phyloP scores from a whole-genome alignment of 1,140 invertebrate genomes.

The Holotrichia oblita region DNA sequence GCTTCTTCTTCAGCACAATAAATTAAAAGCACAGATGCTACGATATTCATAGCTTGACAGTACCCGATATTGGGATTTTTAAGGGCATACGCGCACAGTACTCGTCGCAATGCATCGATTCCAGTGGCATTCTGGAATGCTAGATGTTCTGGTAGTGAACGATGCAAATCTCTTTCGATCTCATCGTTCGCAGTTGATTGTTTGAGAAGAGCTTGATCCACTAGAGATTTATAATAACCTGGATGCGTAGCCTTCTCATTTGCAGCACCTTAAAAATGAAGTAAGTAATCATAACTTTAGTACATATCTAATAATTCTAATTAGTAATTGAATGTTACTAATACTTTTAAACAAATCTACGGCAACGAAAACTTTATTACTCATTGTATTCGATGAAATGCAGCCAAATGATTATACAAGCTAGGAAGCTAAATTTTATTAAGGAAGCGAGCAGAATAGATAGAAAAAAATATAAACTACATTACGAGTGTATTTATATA shows the following conservation, averaged over 20 bases:
- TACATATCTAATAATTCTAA: too few relatives aligned
- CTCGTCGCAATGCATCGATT: slow-evolving; percentile 89
- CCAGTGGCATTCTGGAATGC: slow-evolving; percentile 91
- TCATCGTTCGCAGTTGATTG: slow-evolving; percentile 91
- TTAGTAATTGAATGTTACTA: too few relatives aligned
- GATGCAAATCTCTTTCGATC: slow-evolving; percentile 97
- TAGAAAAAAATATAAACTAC: too few relatives aligned
- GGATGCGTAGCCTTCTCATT: slow-evolving; percentile 86
- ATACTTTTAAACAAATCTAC: too few relatives aligned
- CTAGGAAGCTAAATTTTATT: too few relatives aligned
- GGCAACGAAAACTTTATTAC: too few relatives aligned
- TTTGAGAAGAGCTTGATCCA: slow-evolving; percentile 78
- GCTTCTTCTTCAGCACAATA: slow-evolving; percentile 97
- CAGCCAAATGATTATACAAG: too few relatives aligned
- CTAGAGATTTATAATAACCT: slow-evolving; percentile 86
- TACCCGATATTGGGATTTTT: slow-evolving; percentile 98
- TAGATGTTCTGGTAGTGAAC: slow-evolving; percentile 97
- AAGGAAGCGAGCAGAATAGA: too few relatives aligned
- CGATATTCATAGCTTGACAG: slow-evolving; percentile 99
- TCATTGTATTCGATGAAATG: too few relatives aligned
- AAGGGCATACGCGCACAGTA: slow-evolving; percentile 94
- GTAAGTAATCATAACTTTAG: too few relatives aligned
- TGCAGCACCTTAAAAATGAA: slow-evolving; percentile 70
- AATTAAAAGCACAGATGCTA: slow-evolving; percentile 93
- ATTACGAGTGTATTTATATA: too few relatives aligned